Evolutionary conservation across 2,797 vertebrate genomes (phyloP).

Genomic region (Setipinna tenuifilis): DNA sequence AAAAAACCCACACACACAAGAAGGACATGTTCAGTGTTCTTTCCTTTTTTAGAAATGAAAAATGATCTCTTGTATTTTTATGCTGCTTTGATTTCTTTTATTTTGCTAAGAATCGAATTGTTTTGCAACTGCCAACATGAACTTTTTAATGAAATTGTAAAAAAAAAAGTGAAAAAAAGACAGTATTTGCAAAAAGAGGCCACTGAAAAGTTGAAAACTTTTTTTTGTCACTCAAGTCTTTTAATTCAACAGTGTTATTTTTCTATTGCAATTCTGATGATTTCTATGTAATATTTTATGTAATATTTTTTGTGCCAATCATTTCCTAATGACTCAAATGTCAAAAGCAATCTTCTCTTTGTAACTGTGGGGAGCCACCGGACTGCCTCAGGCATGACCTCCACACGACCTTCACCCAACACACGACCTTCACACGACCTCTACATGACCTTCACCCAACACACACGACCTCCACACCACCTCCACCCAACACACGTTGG

Average conservation of each 20-base stretch:
- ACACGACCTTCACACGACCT: too few species aligned
- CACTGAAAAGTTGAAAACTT: conserved; percentile 76
- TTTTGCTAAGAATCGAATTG: conserved; percentile 86
- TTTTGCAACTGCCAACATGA: conserved; percentile 87
- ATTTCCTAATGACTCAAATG: conserved; percentile 67
- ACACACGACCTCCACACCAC: background rate
- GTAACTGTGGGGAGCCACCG: conserved; percentile 75
- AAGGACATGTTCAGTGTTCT: conserved; percentile 80
- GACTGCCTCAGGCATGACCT: conserved; percentile 42
- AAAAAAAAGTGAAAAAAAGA: conserved; percentile 75
- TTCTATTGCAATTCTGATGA: conserved; percentile 69
- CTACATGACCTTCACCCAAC: background rate
- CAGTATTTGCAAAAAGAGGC: conserved; percentile 85
- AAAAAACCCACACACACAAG: conserved; percentile 68
- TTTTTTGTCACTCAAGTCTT: conserved; percentile 75
- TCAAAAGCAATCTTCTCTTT: conserved; percentile 67
- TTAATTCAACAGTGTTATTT: conserved; percentile 83
- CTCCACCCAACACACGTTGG: too few species aligned
- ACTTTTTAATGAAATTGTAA: conserved; percentile 86
- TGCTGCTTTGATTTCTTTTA: conserved; percentile 85
- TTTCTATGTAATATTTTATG: conserved; percentile 66
- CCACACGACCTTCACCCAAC: conserved; percentile 21
- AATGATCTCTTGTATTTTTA: conserved; percentile 90
- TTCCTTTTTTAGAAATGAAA: conserved; percentile 82
- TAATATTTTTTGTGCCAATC: conserved; percentile 79